phyloP scores from a whole-genome alignment of 1,140 invertebrate species.

The Pseudomyrmex concolor region DNA sequence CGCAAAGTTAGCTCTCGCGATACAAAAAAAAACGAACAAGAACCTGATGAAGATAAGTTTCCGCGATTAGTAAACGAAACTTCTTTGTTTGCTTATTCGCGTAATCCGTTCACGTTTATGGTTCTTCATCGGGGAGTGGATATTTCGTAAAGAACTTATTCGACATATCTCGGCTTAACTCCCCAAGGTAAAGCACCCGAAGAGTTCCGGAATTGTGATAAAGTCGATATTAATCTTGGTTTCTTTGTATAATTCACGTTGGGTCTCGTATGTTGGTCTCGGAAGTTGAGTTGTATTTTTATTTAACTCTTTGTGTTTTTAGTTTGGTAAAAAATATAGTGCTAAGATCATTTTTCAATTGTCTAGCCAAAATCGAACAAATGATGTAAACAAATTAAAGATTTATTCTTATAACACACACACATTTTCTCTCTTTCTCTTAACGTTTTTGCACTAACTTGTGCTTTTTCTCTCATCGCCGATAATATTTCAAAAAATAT shows the following conservation, averaged over 20 bases:
- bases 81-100: slow-evolving; percentile 37
- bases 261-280: no score
- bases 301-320: no score
- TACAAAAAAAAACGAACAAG: not conserved
- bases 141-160: slow-evolving; percentile 47
- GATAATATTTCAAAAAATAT: no score
- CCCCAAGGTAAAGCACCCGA: not conserved
- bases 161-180: slow-evolving; percentile 16
- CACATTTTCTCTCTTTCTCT: no score
- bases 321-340: no score
- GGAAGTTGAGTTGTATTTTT: not conserved
- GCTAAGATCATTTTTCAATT: no score
- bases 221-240: slow-evolving; percentile 8
- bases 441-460: no score
- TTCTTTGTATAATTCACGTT: slow-evolving; percentile 16
- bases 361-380: no score
- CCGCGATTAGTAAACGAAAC: not conserved
- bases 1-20: slow-evolving; percentile 12
- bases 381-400: no score
- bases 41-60: slow-evolving; percentile 22
- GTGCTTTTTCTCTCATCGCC: no score
- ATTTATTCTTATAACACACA: no score
- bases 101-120: slow-evolving; percentile 47
- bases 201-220: slow-evolving; percentile 43
- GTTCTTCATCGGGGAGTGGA: slow-evolving; percentile 11